phyloP scores from a whole-genome alignment of 2,797 vertebrate species.

The Pangasius mekongensis region DNA sequence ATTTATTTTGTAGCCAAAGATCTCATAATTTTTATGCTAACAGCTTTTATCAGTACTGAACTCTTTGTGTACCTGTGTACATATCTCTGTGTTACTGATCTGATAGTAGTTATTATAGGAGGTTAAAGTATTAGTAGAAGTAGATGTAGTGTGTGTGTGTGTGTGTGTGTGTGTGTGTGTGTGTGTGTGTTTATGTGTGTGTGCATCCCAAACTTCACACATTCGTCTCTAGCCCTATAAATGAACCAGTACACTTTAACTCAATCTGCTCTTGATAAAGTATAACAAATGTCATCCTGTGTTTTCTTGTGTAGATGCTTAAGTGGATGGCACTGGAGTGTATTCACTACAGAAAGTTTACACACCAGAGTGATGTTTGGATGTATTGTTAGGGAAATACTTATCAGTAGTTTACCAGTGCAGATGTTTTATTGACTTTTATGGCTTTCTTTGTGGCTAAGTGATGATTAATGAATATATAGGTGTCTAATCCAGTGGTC shows the following conservation, averaged over 20 bases:
- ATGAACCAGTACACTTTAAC: not conserved
- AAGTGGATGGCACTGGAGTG: constrained; percentile 99
- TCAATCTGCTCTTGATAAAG: not conserved
- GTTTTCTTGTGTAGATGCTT: constrained; percentile 83
- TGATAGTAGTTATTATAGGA: not conserved
- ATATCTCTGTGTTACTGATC: not conserved
- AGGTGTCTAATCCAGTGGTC: not conserved
- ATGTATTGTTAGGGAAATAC: constrained; percentile 86
- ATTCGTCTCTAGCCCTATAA: too few relatives aligned
- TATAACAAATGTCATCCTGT: not conserved
- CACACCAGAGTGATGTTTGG: constrained; percentile 98
- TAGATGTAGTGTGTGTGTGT: not conserved
- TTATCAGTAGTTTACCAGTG: not conserved
- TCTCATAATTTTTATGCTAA: not conserved
- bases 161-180: not conserved
- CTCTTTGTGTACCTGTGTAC: not conserved
- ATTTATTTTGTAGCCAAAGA: not conserved
- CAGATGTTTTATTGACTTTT: too few relatives aligned
- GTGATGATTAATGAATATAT: not conserved
- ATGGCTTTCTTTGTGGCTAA: not conserved
- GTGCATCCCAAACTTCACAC: not conserved
- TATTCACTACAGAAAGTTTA: constrained; percentile 98
- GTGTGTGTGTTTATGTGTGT: not conserved
- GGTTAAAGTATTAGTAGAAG: not conserved
- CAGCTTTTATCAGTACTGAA: not conserved